These are phyloP conservation scores for Lutjanus erythropterus DNA, from an alignment of 2,113 vertebrate genomes.

Conservation along the genomic window DNA sequence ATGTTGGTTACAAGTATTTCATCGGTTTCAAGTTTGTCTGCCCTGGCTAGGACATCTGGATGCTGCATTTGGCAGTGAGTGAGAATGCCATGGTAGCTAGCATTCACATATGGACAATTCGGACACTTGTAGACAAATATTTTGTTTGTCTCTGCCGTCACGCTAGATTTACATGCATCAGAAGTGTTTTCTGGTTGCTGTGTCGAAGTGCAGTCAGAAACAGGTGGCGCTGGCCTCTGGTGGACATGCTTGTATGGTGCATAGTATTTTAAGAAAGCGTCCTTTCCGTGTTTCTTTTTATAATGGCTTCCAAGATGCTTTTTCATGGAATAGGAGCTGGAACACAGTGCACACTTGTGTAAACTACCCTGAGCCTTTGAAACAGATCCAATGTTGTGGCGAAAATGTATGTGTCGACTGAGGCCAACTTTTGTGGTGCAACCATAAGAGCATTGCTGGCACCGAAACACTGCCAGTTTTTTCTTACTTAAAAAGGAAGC, in stretches of 20 bases:
- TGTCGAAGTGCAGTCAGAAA: conserved; percentile 67
- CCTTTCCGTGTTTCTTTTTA: conserved; percentile 89
- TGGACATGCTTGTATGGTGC: conserved; percentile 76
- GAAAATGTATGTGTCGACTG: conserved; percentile 86
- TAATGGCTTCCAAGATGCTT: conserved; percentile 90
- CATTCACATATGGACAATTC: conserved; percentile 90
- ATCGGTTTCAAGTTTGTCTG: conserved; percentile 87
- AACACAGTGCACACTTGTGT: conserved; percentile 90
- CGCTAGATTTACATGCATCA: neutral
- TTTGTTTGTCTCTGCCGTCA: neutral
- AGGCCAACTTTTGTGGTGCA: conserved; percentile 89
- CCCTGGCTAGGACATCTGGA: conserved; percentile 86
- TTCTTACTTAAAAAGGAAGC: conserved; percentile 84
- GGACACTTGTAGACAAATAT: conserved; percentile 89
- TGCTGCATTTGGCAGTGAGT: conserved; percentile 94
- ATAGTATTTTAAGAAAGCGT: conserved; percentile 89
- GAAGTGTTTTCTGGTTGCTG: neutral
- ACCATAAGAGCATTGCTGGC: conserved; percentile 89
- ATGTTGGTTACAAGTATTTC: conserved; percentile 84
- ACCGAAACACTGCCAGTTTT: conserved; percentile 84
- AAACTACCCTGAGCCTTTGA: conserved; percentile 80
- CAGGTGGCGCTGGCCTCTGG: conserved; percentile 81
- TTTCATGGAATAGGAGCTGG: conserved; percentile 85
- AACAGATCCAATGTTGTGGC: conserved; percentile 85
- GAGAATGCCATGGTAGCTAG: conserved; percentile 88